phyloP scores from a whole-genome alignment of 1,140 invertebrate genomes.

The Atopsyche davidsoni region DNA sequence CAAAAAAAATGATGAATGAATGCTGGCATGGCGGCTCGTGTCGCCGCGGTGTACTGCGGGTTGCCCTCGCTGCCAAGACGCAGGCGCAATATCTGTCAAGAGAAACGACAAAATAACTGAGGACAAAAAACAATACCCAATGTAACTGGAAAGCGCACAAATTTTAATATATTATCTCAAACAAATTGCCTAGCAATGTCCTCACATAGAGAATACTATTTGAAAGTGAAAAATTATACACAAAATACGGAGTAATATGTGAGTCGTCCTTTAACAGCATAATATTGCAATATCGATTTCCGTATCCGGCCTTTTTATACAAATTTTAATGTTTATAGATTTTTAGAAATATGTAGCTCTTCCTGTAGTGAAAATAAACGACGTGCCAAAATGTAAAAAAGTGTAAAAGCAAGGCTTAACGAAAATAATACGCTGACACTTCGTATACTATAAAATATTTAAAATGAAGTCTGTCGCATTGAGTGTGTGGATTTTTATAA shows the following conservation, averaged over 20 bases:
- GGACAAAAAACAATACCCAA: neutral
- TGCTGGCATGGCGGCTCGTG: neutral
- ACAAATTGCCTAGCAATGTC: too few relatives aligned
- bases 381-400: conserved; percentile 1
- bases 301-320: conserved; percentile 17
- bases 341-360: conserved; percentile 1
- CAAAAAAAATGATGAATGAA: neutral
- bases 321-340: neutral
- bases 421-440: too few relatives aligned
- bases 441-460: neutral
- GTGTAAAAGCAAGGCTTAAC: neutral
- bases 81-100: conserved; percentile 13
- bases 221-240: too few relatives aligned
- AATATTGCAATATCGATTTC: conserved; percentile 21
- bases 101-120: neutral
- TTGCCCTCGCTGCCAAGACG: neutral
- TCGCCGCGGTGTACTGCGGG: conserved; percentile 9
- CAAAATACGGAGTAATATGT: too few relatives aligned
- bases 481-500: conserved; percentile 64
- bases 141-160: too few relatives aligned
- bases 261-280: too few relatives aligned
- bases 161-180: too few relatives aligned
- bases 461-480: conserved; percentile 58
- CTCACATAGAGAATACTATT: too few relatives aligned
- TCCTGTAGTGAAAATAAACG: neutral